phyloP scores from a whole-genome alignment of 2,797 vertebrate species.

The Leptatherina wallacei region DNA sequence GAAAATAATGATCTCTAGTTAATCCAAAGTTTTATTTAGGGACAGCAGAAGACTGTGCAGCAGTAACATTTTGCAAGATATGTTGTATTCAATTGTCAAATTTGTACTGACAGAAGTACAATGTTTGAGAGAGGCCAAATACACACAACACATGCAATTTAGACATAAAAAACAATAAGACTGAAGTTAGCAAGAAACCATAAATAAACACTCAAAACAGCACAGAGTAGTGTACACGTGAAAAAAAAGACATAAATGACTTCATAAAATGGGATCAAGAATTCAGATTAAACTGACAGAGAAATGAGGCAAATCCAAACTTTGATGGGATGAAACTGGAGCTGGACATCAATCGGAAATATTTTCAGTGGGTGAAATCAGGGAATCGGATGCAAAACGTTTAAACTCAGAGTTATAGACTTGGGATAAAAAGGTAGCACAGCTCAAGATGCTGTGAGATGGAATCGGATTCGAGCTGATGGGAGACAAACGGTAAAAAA shows the following conservation, averaged over 20 bases:
- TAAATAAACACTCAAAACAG: background rate
- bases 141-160: background rate
- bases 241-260: background rate
- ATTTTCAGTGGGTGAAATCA: background rate
- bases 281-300: background rate
- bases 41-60: background rate
- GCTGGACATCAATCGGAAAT: background rate
- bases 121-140: background rate
- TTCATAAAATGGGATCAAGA: slow-evolving; percentile 1
- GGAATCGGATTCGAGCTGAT: slow-evolving; percentile 11
- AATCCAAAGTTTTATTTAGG: background rate
- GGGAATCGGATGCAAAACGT: background rate
- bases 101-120: background rate
- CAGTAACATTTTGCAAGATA: background rate
- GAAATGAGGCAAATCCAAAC: background rate
- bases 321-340: background rate
- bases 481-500: slow-evolving; percentile 26
- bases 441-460: slow-evolving; percentile 1
- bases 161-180: background rate
- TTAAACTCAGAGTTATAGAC: background rate
- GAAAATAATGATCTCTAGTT: background rate
- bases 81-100: background rate
- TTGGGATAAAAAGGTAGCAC: background rate
- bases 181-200: background rate
- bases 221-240: background rate